Base-by-base conservation (phyloP, 2,113 vertebrate genomes). In the Laterallus jamaicensis region DNA sequence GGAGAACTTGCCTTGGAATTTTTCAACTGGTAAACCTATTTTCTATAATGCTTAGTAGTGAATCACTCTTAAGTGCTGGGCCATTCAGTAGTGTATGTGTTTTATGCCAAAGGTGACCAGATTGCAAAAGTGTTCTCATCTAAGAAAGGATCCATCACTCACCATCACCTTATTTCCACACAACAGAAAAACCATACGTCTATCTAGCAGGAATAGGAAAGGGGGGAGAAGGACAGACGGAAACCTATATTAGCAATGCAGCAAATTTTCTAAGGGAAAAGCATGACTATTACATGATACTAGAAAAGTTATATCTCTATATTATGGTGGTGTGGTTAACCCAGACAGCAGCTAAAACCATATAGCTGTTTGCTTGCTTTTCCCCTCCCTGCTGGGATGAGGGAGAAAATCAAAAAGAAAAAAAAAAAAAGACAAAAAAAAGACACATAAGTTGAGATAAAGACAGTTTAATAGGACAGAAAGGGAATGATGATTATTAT, bases 101-200 rank as follows among this genome's bases (percentile, higher is more conserved):
- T 97, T 95, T 88, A n/a, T 97, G 97, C 90, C 98, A 97, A 96
- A 98, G 96, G 97, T 97, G 94, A 97, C 81, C 80, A 95, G 96
- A 97, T 94, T 97, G 96, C 97, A 96, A 93, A 97, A 96, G 86
- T 73, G 87, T 92, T 94, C 88, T 96, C 70, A 47, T 93, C 92
- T 95, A 90, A 74, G 94, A 95, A 97, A 96, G 84, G 90, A 95
- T 75, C 88, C 91, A 95, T 93, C 96, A 97, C 95, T 97, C 86
- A 92, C 92, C 85, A 95, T 93, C 94, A 96, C 91, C 94, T 97
- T 97, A 97, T 96, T 97, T 95, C 97, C 94, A 98, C 90, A 96
- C 15, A 10, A 95, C 89, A 97, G 85, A 94, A 93, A 95, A 95
- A 95, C 96, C 95, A 49, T n/a, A 89, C 5, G 76, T 91, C 95